phyloP scores from a whole-genome alignment of 1,140 invertebrate species.

The Lysiphlebus fabarum region DNA sequence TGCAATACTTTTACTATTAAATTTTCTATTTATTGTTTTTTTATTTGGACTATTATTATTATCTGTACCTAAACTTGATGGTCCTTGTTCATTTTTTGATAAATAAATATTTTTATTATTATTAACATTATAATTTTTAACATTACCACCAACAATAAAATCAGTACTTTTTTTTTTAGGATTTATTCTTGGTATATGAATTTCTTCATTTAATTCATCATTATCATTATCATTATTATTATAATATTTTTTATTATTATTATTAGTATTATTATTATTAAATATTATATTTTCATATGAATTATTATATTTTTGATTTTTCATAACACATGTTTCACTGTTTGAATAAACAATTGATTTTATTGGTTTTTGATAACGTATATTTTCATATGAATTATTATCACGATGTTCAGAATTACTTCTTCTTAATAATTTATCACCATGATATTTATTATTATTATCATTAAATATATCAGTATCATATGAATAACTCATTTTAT shows the following conservation, averaged over 20 bases:
- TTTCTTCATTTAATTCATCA: conserved; percentile 36
- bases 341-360: conserved; percentile 24
- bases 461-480: conserved; percentile 10
- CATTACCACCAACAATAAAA: conserved; percentile 43
- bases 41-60: conserved; percentile 32
- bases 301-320: conserved; percentile 23
- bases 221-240: conserved; percentile 28
- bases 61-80: conserved; percentile 38
- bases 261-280: too few species aligned
- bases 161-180: conserved; percentile 37
- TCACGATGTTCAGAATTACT: conserved; percentile 36
- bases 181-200: conserved; percentile 44
- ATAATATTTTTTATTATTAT: conserved; percentile 23
- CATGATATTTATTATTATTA: neutral
- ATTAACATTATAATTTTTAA: conserved; percentile 31
- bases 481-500: conserved; percentile 9
- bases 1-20: conserved; percentile 41
- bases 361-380: conserved; percentile 31
- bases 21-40: conserved; percentile 30
- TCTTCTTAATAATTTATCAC: conserved; percentile 29
- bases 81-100: conserved; percentile 29
- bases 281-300: conserved; percentile 41
- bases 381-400: conserved; percentile 35
- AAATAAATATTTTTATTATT: conserved; percentile 1
- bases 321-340: conserved; percentile 29